Conservation (phyloP, 2,113 vertebrate species). For the Macrotis lagotis region DNA sequence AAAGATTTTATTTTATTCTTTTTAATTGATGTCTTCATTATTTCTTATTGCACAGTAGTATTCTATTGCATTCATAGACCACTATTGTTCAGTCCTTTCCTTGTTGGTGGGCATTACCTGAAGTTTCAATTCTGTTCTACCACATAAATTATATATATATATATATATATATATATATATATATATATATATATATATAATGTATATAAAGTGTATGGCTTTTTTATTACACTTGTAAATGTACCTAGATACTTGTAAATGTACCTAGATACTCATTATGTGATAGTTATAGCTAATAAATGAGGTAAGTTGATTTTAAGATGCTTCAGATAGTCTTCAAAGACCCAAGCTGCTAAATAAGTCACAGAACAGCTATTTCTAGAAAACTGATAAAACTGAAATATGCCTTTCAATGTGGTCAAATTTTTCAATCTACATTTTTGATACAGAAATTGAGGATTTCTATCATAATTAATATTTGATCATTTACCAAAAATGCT, state of each 20-base stretch:
- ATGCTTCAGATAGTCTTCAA: constrained; percentile 17
- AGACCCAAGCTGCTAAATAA: not conserved
- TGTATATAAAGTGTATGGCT: not conserved
- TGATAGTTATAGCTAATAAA: constrained; percentile 47
- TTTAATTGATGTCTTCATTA: no score
- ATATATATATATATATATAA: no score
- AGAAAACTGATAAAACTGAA: not conserved
- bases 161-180: no score
- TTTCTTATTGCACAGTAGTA: no score
- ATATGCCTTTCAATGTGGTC: not conserved
- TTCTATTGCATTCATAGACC: no score
- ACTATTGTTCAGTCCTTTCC: no score
- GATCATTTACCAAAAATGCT: not conserved
- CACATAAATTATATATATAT: no score
- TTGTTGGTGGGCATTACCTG: no score
- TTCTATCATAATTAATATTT: not conserved
- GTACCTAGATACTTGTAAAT: constrained; percentile 43
- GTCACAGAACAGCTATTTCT: not conserved
- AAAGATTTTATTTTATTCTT: no score
- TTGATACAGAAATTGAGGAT: not conserved
- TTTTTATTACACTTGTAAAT: constrained; percentile 55
- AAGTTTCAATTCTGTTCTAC: no score
- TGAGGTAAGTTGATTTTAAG: constrained; percentile 25
- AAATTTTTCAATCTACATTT: not conserved
- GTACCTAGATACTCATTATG: constrained; percentile 24